phyloP scores from a whole-genome alignment of 2,888 invertebrate genomes.

The Serrognathus titanus region DNA sequence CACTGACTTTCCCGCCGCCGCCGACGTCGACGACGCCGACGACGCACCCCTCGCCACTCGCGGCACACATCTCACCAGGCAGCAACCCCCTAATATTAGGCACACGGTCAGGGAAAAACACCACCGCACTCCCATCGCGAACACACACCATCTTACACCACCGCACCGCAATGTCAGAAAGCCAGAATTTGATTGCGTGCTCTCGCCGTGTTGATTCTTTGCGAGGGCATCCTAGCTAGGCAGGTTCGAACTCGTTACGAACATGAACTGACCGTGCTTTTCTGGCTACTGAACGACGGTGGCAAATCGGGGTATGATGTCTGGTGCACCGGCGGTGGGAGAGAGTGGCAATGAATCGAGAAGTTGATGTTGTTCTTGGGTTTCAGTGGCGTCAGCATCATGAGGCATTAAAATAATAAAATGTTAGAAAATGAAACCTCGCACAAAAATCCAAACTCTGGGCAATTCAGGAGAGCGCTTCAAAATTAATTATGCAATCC shows the following conservation, averaged over 20 bases:
- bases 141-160: slow-evolving; percentile 26
- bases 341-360: neutral
- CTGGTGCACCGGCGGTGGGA: slow-evolving; percentile 3
- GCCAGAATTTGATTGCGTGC: neutral
- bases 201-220: neutral
- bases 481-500: no score
- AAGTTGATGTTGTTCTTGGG: no score
- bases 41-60: slow-evolving; percentile 37
- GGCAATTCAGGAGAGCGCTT: no score
- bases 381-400: no score
- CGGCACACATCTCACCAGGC: slow-evolving; percentile 10
- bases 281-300: no score
- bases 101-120: slow-evolving; percentile 25
- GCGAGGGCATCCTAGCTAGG: no score
- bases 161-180: slow-evolving; percentile 8
- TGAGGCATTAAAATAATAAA: no score
- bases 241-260: no score
- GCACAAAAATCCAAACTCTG: no score
- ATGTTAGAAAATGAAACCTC: no score
- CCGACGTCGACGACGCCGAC: slow-evolving; percentile 11
- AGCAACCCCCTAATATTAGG: slow-evolving; percentile 18
- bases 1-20: slow-evolving; percentile 23
- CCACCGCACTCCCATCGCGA: slow-evolving; percentile 28
- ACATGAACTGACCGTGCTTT: no score
- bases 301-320: no score